A percentile compares a stretch with the other conserved stretches of the same genome.
phyloP scores from a whole-genome alignment of 2,888 invertebrate species.

The Cryptocheilus praepositus region DNA sequence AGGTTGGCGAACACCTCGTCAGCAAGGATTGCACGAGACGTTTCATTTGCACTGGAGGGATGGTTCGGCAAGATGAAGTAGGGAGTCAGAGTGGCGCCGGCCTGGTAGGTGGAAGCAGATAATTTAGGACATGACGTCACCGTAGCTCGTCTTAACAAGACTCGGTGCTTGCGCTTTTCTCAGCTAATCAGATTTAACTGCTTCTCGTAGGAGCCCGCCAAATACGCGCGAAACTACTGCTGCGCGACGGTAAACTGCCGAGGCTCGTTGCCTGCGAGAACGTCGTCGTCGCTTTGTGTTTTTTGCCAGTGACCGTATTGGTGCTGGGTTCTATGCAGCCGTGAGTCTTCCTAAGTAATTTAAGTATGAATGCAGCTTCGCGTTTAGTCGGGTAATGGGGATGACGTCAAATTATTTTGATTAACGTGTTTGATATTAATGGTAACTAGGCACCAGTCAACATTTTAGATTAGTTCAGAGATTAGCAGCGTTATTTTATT shows the following conservation, averaged over 20 bases:
- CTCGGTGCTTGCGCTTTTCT: slow-evolving; percentile 56
- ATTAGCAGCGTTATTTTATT: no score
- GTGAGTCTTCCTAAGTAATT: no score
- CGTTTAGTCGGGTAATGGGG: no score
- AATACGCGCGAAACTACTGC: slow-evolving; percentile 23
- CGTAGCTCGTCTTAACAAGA: slow-evolving; percentile 54
- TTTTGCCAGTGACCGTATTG: no score
- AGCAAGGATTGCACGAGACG: slow-evolving; percentile 41
- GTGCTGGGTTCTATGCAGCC: no score
- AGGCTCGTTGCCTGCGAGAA: no score
- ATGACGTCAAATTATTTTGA: no score
- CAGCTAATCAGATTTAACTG: slow-evolving; percentile 58
- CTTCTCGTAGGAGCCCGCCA: slow-evolving; percentile 32
- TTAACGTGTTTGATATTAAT: no score
- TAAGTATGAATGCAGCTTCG: no score
- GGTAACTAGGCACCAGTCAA: no score
- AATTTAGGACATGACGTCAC: slow-evolving; percentile 53
- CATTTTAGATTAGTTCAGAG: no score
- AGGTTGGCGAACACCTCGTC: slow-evolving; percentile 40
- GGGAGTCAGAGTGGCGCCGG: slow-evolving; percentile 15
- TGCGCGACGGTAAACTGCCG: neutral
- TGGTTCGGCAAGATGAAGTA: slow-evolving; percentile 30
- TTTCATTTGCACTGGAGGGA: slow-evolving; percentile 44
- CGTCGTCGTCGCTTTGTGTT: no score
- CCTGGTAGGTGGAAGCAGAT: slow-evolving; percentile 41